Evolutionary conservation across 30 jellyfish, hydroid and myxozoan genomes (phyloP).

Genomic region (Cassiopea xamachana): DNA sequence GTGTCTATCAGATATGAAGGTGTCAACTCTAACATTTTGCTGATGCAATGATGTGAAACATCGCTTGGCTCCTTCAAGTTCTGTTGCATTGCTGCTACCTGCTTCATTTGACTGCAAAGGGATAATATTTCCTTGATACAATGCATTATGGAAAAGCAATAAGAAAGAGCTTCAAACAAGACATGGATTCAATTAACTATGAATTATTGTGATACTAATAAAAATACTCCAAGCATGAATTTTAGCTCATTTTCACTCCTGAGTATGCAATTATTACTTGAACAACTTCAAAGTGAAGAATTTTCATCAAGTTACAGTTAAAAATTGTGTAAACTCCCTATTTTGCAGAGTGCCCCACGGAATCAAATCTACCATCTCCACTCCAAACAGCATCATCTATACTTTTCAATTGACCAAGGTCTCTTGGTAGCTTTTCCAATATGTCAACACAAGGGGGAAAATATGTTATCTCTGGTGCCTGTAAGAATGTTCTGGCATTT

Average conservation of each 20-base stretch:
- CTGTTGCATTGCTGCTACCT: slow-evolving; percentile 26
- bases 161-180: neutral
- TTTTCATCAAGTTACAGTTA: neutral
- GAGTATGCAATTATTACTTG: slow-evolving; percentile 11
- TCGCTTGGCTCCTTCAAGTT: slow-evolving; percentile 25
- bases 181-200: neutral
- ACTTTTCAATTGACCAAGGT: neutral
- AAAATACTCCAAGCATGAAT: neutral
- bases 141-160: neutral
- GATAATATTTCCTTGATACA: neutral
- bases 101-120: slow-evolving; percentile 42
- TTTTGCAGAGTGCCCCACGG: slow-evolving; percentile 50
- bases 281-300: slow-evolving; percentile 28
- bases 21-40: neutral
- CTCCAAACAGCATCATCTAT: slow-evolving; percentile 27
- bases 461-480: slow-evolving; percentile 28
- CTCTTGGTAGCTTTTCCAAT: slow-evolving; percentile 15
- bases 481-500: slow-evolving; percentile 30
- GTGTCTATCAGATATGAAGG: slow-evolving; percentile 41
- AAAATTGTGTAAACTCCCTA: slow-evolving; percentile 34
- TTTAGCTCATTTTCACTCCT: neutral
- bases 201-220: neutral
- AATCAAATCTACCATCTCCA: slow-evolving; percentile 55
- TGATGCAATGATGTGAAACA: neutral
- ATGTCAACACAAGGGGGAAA: slow-evolving; percentile 16